These are phyloP conservation scores for Holocentrus rufus DNA, from an alignment of 2,797 vertebrate genomes.

Conservation along the genomic window DNA sequence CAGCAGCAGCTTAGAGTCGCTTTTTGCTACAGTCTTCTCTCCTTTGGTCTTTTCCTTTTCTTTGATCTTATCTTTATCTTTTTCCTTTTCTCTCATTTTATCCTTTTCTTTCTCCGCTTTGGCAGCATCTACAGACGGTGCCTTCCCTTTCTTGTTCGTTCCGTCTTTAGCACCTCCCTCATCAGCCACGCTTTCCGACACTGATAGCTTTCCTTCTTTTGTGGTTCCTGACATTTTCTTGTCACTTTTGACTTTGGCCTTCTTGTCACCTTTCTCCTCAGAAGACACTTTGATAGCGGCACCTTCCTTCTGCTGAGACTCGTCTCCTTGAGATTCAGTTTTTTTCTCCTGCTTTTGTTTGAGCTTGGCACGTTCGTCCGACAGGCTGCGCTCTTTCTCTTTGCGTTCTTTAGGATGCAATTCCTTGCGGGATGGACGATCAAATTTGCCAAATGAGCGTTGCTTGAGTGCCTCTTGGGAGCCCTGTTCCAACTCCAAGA, in stretches of 20 bases:
- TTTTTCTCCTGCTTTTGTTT: slow-evolving; percentile 86
- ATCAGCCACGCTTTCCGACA: slow-evolving; percentile 75
- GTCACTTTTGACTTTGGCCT: slow-evolving; percentile 87
- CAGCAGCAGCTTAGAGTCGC: slow-evolving; percentile 84
- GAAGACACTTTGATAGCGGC: slow-evolving; percentile 71
- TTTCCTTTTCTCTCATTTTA: slow-evolving; percentile 73
- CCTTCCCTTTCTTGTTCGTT: slow-evolving; percentile 82
- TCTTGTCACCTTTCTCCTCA: slow-evolving; percentile 91
- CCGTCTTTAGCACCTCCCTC: slow-evolving; percentile 84
- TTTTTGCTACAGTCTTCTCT: slow-evolving; percentile 77
- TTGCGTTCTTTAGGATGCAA: slow-evolving; percentile 79
- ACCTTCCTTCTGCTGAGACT: slow-evolving; percentile 80
- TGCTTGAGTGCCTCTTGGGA: slow-evolving; percentile 88
- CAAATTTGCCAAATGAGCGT: slow-evolving; percentile 83
- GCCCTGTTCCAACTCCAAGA: slow-evolving; percentile 83
- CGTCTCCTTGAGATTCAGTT: slow-evolving; percentile 79
- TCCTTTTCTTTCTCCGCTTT: slow-evolving; percentile 73
- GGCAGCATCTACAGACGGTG: slow-evolving; percentile 73
- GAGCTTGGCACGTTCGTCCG: slow-evolving; percentile 88
- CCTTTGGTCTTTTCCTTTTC: slow-evolving; percentile 80
- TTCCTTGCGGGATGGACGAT: slow-evolving; percentile 88
- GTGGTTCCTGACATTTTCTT: slow-evolving; percentile 79
- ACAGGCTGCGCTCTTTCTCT: slow-evolving; percentile 85
- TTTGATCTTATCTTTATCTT: slow-evolving; percentile 73
- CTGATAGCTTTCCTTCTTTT: slow-evolving; percentile 82